A percentile compares a stretch with the other conserved stretches of the same genome.
These are phyloP conservation scores for Buceros bicornis DNA, from an alignment of 2,797 vertebrate genomes.

Conservation along the genomic window DNA sequence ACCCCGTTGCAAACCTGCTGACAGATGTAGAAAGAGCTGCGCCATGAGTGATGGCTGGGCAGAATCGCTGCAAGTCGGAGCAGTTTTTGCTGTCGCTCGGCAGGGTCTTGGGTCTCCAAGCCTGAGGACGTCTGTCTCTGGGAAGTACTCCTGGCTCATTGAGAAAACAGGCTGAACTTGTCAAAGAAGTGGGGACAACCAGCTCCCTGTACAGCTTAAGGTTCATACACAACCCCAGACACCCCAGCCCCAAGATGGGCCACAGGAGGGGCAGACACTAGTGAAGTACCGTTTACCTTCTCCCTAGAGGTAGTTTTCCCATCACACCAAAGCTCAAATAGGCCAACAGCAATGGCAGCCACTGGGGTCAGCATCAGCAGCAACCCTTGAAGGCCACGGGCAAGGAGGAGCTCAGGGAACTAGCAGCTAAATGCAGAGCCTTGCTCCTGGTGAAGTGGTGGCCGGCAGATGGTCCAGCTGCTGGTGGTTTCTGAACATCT, in stretches of 20 bases:
- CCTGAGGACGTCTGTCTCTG: not conserved
- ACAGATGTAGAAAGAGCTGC: fast-evolving
- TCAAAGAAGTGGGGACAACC: not conserved
- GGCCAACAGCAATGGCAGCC: not conserved
- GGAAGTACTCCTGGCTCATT: not conserved
- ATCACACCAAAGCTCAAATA: not conserved
- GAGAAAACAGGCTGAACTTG: not conserved
- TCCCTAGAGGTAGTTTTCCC: not conserved
- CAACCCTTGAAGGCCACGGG: not conserved
- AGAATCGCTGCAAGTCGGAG: not conserved
- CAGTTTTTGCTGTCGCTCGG: not conserved
- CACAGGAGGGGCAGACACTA: not conserved
- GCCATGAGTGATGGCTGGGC: not conserved
- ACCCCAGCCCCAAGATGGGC: not conserved
- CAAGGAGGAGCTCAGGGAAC: not conserved
- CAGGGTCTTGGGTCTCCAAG: not conserved
- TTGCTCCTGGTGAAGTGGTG: not conserved
- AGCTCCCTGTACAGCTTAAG: not conserved
- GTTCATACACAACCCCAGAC: fast-evolving
- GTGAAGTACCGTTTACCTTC: not conserved
- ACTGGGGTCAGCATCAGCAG: not conserved
- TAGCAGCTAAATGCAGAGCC: not conserved
- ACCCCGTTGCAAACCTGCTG: fast-evolving
- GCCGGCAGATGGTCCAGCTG: not conserved
- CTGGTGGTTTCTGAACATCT: not conserved